Evolutionary conservation across 2,888 invertebrate species (phyloP).

Genomic region (Yponomeuta evonymella): DNA sequence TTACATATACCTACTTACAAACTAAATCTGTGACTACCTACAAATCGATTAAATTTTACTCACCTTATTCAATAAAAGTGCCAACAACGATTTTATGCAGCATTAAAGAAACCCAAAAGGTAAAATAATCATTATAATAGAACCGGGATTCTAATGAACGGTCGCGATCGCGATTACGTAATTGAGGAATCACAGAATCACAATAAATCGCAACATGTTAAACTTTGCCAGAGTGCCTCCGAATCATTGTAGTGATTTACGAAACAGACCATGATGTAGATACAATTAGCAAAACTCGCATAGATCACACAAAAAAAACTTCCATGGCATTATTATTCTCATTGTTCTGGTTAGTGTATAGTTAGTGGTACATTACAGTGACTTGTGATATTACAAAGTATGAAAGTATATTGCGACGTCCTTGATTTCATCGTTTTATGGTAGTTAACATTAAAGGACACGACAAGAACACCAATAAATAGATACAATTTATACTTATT

Average conservation of each 20-base stretch:
- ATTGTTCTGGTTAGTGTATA: conserved; percentile 51
- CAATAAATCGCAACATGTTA: conserved; percentile 13
- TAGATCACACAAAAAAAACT: conserved; percentile 34
- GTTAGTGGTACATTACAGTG: conserved; percentile 53
- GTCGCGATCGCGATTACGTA: background rate
- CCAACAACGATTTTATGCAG: too few relatives aligned
- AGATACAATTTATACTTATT: conserved; percentile 9
- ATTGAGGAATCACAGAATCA: conserved; percentile 6
- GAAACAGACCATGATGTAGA: background rate
- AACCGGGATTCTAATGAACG: too few relatives aligned
- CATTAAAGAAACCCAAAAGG: too few relatives aligned
- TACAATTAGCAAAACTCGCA: conserved; percentile 3
- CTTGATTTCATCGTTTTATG: conserved; percentile 59
- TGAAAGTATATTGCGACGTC: conserved; percentile 68
- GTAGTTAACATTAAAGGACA: conserved; percentile 64
- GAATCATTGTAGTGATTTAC: background rate
- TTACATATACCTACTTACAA: too few relatives aligned
- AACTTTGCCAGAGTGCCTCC: conserved; percentile 16
- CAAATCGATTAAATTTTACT: too few relatives aligned
- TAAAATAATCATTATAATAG: background rate
- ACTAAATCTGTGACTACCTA: too few relatives aligned
- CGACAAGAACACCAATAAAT: conserved; percentile 68
- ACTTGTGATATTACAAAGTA: conserved; percentile 74
- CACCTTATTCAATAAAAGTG: too few relatives aligned
- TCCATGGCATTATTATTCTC: conserved; percentile 44